Conservation (phyloP, 2,113 vertebrate genomes). For the Muntiacus muntjak region DNA sequence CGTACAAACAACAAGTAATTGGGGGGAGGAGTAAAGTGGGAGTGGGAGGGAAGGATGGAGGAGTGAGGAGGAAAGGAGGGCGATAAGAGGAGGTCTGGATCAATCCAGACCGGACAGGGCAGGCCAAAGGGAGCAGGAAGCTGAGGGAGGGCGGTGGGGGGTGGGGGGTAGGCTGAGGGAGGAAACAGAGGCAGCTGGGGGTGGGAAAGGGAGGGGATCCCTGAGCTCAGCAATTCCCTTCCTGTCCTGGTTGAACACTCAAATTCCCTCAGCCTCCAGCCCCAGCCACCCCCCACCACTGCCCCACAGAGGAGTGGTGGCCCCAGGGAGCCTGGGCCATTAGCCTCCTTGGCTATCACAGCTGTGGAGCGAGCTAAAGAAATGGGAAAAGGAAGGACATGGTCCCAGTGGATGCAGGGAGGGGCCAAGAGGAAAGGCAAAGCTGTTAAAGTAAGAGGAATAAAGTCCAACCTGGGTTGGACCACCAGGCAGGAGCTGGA, state of each 20-base stretch:
- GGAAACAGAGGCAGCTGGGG: conserved; percentile 52
- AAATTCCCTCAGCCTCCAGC: background rate
- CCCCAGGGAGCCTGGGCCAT: conserved; percentile 46
- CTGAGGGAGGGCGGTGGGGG: background rate
- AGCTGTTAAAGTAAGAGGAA: background rate
- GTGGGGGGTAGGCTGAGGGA: background rate
- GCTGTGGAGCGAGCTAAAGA: conserved; percentile 12
- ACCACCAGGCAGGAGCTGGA: background rate
- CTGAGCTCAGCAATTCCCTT: conserved; percentile 57
- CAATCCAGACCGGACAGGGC: conserved; percentile 11
- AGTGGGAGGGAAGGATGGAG: background rate
- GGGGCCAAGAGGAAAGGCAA: background rate
- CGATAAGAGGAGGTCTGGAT: conserved; percentile 30
- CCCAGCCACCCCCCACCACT: background rate
- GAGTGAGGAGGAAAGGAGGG: background rate
- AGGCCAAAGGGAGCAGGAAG: conserved; percentile 44
- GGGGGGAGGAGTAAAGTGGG: background rate
- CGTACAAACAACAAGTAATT: background rate
- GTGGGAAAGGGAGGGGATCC: conserved; percentile 25
- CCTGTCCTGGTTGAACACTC: background rate
- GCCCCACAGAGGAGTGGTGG: background rate
- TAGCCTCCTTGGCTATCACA: conserved; percentile 31
- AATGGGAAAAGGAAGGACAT: background rate
- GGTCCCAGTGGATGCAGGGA: background rate
- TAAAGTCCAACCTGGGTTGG: background rate